These are phyloP conservation scores for Pseudomugil tenellus DNA, from an alignment of 2,797 vertebrate species.

Conservation along the genomic window DNA sequence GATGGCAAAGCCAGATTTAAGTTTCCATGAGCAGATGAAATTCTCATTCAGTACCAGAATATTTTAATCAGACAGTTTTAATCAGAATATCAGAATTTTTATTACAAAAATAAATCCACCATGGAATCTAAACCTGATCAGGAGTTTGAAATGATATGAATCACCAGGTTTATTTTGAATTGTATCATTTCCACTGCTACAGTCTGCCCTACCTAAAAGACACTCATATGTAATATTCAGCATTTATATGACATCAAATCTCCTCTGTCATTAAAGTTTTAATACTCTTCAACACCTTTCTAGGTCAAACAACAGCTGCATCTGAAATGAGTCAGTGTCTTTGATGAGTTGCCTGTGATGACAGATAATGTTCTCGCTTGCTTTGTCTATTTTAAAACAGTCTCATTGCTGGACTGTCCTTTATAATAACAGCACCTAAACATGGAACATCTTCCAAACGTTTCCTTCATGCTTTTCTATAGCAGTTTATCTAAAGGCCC, in stretches of 20 bases:
- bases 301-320: constrained; percentile 33
- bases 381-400: constrained; percentile 20
- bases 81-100: neutral
- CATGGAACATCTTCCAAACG: no score
- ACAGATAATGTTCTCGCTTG: neutral
- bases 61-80: no score
- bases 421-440: no score
- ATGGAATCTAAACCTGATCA: neutral
- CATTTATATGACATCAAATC: constrained; percentile 18
- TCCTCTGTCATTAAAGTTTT: constrained; percentile 19
- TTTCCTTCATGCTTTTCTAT: no score
- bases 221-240: constrained; percentile 25
- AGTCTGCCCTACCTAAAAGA: constrained; percentile 1
- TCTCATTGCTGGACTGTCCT: neutral
- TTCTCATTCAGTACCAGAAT: neutral
- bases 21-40: neutral
- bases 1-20: neutral
- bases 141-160: neutral
- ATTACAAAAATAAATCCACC: neutral
- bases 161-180: neutral
- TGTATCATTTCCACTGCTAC: neutral
- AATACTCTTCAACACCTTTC: constrained; percentile 18
- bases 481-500: no score
- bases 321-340: constrained; percentile 18
- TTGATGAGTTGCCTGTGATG: constrained; percentile 22